Evolutionary conservation across 2,113 vertebrate species (phyloP).

Genomic region (Mormyrus iriodes): DNA sequence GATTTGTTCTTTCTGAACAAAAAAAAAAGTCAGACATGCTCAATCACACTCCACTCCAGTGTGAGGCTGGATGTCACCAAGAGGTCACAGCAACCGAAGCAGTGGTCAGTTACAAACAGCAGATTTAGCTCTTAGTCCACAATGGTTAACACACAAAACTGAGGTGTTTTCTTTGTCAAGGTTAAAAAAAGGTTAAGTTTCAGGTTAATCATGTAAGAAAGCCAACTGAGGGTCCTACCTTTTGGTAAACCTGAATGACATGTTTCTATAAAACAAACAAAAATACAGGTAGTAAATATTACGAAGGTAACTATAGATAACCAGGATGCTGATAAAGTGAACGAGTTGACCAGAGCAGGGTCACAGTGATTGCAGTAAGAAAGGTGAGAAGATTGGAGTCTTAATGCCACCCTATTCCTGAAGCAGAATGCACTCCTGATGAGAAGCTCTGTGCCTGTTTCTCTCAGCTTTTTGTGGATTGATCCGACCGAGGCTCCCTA

Average conservation of each 20-base stretch:
- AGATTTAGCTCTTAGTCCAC: slow-evolving; percentile 73
- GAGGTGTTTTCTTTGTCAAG: neutral
- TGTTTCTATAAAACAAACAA: slow-evolving; percentile 99
- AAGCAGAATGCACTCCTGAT: neutral
- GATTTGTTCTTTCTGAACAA: slow-evolving; percentile 37
- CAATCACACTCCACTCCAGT: slow-evolving; percentile 21
- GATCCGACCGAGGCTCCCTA: neutral
- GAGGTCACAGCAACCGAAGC: slow-evolving; percentile 31
- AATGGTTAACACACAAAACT: slow-evolving; percentile 67
- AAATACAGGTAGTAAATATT: slow-evolving; percentile 62
- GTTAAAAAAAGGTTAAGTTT: slow-evolving; percentile 22
- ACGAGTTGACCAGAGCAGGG: slow-evolving; percentile 58
- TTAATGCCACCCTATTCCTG: neutral
- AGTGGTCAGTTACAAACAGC: slow-evolving; percentile 65
- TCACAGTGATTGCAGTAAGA: slow-evolving; percentile 51
- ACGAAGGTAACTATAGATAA: slow-evolving; percentile 6
- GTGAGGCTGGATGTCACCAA: slow-evolving; percentile 16
- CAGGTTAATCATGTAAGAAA: slow-evolving; percentile 66
- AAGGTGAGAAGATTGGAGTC: slow-evolving; percentile 32
- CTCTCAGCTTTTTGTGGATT: neutral
- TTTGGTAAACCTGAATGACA: slow-evolving; percentile 99
- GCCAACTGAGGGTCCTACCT: slow-evolving; percentile 90
- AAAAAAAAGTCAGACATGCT: slow-evolving; percentile 39
- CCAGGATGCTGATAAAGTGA: slow-evolving; percentile 32
- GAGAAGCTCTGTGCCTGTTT: neutral